Evolutionary conservation across 2,888 invertebrate species (phyloP), one percentile per base, ranked within the genome.

Genomic region (Tachina fera): DNA sequence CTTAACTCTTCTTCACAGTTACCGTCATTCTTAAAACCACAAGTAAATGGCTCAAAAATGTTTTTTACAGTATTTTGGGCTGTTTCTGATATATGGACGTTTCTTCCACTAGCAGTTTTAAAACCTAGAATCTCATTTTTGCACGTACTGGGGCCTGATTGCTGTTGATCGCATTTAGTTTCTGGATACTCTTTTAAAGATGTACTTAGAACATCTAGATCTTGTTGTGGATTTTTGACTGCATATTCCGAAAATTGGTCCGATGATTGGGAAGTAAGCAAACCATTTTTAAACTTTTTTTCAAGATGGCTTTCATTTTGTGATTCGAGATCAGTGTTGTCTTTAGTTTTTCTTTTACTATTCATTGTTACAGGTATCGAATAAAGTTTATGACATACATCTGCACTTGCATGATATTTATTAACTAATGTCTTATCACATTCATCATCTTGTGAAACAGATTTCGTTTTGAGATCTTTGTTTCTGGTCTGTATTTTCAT

Each of bases 281-380:
- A 31, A 70, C n/a, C 11, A 60, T 58, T 49, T 13, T 65, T 83
- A 63, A 74, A 22, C 6, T 47, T 19, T 80, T 80, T 76, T 11
- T 43, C 22, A 1, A 75, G 53, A 3, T 63, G 56, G n/a, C 53
- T 31, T 49, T 31, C 49, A 13, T 16, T 60, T 3, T 45, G 14
- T 4, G 63, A 22, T 13, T 70, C 70, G n/a, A 47, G 47, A 45
- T 65, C 70, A 1, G n/a, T 45, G 58, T 58, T 75, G 39, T 85
- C 78, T 16, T 43, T 43, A 22, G 58, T 41, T 71, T 63, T 85
- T 63, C 75, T 75, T 53, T 84, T 80, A 51, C 11, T 1, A 13
- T 39, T 75, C 16, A 10, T 14, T n/a, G 8, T 9, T 22, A 22
- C 45, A 4, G 70, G 9, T 22, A 72, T 45, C n/a, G 19, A 41